Conservation (phyloP, 2,888 invertebrate species). For the Scrobipalpa atriplicella region DNA sequence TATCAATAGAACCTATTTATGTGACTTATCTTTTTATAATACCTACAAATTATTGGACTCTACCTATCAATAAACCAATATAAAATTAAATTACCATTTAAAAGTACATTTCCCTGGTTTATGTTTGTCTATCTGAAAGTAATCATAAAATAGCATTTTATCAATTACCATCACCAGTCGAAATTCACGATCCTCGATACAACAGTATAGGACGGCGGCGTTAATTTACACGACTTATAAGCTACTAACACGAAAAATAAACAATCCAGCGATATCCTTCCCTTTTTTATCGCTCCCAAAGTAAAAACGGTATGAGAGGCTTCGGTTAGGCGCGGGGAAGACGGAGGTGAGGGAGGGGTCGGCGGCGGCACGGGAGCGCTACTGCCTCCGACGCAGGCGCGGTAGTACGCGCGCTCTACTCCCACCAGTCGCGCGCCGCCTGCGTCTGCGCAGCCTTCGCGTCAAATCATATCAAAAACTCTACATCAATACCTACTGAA, state of each 20-base stretch:
- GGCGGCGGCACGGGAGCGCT: conserved; percentile 74
- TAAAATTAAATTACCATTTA: background rate
- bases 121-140: background rate
- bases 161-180: conserved; percentile 60
- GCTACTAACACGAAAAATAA: conserved; percentile 81
- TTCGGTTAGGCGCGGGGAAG: conserved; percentile 51
- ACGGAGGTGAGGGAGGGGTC: conserved; percentile 47
- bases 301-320: conserved; percentile 73
- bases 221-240: conserved; percentile 79
- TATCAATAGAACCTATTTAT: too few species aligned
- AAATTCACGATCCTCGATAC: conserved; percentile 63
- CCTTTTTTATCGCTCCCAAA: conserved; percentile 77
- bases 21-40: too few species aligned
- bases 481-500: conserved; percentile 45
- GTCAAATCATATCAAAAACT: conserved; percentile 49
- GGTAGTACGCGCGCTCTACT: conserved; percentile 78
- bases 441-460: conserved; percentile 72
- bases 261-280: conserved; percentile 75
- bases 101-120: background rate
- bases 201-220: conserved; percentile 64
- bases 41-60: background rate
- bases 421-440: conserved; percentile 71
- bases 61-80: background rate
- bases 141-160: conserved; percentile 43
- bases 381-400: conserved; percentile 73